A percentile compares a stretch with the other conserved stretches of the same genome.
phyloP scores from a whole-genome alignment of 1,140 invertebrate genomes.

The Wasmannia auropunctata region DNA sequence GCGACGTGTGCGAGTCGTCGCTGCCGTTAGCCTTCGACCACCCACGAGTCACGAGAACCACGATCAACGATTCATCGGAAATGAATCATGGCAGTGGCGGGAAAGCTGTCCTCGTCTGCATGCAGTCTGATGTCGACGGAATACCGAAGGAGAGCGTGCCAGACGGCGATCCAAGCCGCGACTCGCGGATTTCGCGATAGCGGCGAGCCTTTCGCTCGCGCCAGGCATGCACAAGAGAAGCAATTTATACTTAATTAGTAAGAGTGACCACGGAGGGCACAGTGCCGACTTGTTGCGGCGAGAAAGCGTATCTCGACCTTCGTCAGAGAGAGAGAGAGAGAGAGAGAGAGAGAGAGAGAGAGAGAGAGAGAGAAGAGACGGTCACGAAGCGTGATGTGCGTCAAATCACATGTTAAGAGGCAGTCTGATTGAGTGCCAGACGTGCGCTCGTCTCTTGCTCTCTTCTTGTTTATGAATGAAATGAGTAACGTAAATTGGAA shows the following conservation, averaged over 20 bases:
- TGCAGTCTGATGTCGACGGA: neutral
- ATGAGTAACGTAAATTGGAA: slow-evolving; percentile 1
- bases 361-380: slow-evolving; percentile 21
- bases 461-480: slow-evolving; percentile 59
- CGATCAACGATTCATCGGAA: slow-evolving; percentile 47
- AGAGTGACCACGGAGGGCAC: slow-evolving; percentile 64
- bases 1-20: neutral
- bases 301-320: neutral
- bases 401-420: slow-evolving; percentile 73
- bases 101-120: slow-evolving; percentile 32
- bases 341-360: slow-evolving; percentile 42
- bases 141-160: neutral
- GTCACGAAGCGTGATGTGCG: slow-evolving; percentile 68
- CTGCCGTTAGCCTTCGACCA: slow-evolving; percentile 50
- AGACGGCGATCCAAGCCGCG: neutral
- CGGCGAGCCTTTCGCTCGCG: slow-evolving; percentile 1
- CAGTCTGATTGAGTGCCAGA: slow-evolving; percentile 70
- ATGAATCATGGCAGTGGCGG: slow-evolving; percentile 40
- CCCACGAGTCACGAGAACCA: slow-evolving; percentile 44
- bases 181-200: slow-evolving; percentile 49
- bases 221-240: slow-evolving; percentile 56
- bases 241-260: slow-evolving; percentile 77
- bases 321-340: neutral
- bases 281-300: slow-evolving; percentile 62
- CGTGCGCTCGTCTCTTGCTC: slow-evolving; percentile 36